These are phyloP conservation scores for Bagarius yarrelli DNA, from an alignment of 2,113 vertebrate genomes.

Conservation along the genomic window DNA sequence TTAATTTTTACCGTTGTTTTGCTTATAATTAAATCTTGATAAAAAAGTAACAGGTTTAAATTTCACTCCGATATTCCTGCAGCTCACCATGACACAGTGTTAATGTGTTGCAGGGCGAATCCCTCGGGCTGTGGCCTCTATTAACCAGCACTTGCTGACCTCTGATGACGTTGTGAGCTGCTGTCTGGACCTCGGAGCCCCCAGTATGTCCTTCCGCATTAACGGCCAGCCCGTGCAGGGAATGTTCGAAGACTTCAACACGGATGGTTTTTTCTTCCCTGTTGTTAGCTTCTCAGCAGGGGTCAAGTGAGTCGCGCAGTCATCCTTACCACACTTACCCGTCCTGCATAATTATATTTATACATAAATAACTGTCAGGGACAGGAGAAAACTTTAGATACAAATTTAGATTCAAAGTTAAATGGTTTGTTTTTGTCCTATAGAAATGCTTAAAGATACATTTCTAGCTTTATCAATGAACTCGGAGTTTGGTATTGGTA, in stretches of 20 bases:
- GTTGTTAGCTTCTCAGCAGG: slow-evolving; percentile 97
- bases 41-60: too few relatives aligned
- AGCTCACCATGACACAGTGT: neutral
- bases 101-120: slow-evolving; percentile 79
- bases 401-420: slow-evolving; percentile 5
- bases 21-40: too few relatives aligned
- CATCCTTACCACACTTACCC: neutral
- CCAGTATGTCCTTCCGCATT: slow-evolving; percentile 96
- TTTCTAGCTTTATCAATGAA: slow-evolving; percentile 6
- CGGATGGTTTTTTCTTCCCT: slow-evolving; percentile 91
- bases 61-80: neutral
- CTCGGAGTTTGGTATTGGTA: neutral
- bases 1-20: too few relatives aligned
- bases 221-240: slow-evolving; percentile 97
- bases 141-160: slow-evolving; percentile 91
- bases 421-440: slow-evolving; percentile 6
- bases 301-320: slow-evolving; percentile 81
- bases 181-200: slow-evolving; percentile 90
- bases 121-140: slow-evolving; percentile 87
- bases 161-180: slow-evolving; percentile 95
- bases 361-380: slow-evolving; percentile 43
- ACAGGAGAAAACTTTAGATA: neutral
- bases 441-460: slow-evolving; percentile 13
- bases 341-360: slow-evolving; percentile 14
- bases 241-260: slow-evolving; percentile 98